Evolutionary conservation across 2,797 vertebrate genomes (phyloP).

Genomic region (Catharus ustulatus): DNA sequence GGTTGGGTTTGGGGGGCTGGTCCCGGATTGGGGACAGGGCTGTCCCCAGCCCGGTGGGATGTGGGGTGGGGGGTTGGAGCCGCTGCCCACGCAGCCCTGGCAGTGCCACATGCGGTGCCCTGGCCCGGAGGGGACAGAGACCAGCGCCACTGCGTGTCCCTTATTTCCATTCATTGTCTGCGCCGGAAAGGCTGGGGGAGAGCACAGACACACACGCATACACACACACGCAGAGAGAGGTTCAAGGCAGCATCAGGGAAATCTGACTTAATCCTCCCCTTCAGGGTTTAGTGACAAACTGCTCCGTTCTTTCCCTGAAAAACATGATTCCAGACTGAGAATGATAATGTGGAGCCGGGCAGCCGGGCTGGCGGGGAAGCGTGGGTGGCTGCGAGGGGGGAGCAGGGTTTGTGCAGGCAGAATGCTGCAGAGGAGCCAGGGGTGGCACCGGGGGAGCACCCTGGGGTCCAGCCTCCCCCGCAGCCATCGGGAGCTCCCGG

Average conservation of each 20-base stretch:
- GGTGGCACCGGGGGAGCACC: neutral
- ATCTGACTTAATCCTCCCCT: neutral
- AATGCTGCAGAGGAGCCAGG: constrained; percentile 40
- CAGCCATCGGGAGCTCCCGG: accelerated
- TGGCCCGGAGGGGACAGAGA: neutral
- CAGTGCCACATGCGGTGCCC: neutral
- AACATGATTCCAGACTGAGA: neutral
- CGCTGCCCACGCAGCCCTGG: neutral
- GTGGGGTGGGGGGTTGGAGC: neutral
- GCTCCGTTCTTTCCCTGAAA: neutral
- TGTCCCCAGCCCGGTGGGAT: neutral
- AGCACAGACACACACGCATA: neutral
- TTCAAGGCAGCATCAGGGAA: neutral
- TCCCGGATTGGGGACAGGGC: neutral
- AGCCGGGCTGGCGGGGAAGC: neutral
- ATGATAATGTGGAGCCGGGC: neutral
- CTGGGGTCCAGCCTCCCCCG: neutral
- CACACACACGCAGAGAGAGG: neutral
- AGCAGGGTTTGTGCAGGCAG: neutral
- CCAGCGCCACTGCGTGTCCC: neutral
- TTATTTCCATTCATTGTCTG: constrained; percentile 12
- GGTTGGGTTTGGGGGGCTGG: too few species aligned
- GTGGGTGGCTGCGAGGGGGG: constrained; percentile 16
- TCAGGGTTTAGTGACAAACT: neutral
- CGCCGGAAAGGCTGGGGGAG: neutral